Conservation (phyloP, 2,888 invertebrate species). For the Coenonympha glycerion region DNA sequence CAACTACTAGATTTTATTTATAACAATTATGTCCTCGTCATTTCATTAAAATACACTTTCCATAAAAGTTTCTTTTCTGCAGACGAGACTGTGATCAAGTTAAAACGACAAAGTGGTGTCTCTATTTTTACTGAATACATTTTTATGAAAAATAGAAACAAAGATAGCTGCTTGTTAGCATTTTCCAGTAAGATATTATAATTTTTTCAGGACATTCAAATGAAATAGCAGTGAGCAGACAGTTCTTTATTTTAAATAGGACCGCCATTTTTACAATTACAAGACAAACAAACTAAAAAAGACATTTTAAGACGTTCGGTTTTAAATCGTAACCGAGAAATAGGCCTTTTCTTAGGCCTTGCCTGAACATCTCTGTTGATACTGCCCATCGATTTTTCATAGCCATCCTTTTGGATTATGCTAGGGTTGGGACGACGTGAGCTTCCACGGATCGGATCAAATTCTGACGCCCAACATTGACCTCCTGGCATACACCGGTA, state of each 20-base stretch:
- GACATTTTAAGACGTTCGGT: neutral
- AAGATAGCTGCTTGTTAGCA: neutral
- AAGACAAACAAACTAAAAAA: neutral
- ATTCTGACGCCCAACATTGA: slow-evolving; percentile 94
- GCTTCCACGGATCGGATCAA: slow-evolving; percentile 91
- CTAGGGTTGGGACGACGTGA: slow-evolving; percentile 95
- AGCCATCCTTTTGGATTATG: too few species aligned
- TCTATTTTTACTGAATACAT: neutral
- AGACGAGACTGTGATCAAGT: neutral
- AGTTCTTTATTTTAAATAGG: neutral
- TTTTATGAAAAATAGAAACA: neutral
- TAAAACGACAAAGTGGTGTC: neutral
- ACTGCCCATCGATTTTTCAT: too few species aligned
- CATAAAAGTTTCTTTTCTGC: too few species aligned
- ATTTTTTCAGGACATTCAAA: neutral
- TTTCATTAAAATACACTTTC: too few species aligned
- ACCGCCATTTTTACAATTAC: slow-evolving; percentile 3
- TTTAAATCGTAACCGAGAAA: neutral
- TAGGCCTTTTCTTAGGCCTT: neutral
- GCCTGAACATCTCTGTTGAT: neutral
- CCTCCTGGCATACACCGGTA: slow-evolving; percentile 87
- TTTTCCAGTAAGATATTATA: neutral
- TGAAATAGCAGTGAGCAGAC: neutral
- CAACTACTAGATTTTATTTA: too few species aligned
- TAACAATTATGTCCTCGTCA: too few species aligned